phyloP scores from a whole-genome alignment of 1,140 invertebrate genomes.

The Hirudo medicinalis region DNA sequence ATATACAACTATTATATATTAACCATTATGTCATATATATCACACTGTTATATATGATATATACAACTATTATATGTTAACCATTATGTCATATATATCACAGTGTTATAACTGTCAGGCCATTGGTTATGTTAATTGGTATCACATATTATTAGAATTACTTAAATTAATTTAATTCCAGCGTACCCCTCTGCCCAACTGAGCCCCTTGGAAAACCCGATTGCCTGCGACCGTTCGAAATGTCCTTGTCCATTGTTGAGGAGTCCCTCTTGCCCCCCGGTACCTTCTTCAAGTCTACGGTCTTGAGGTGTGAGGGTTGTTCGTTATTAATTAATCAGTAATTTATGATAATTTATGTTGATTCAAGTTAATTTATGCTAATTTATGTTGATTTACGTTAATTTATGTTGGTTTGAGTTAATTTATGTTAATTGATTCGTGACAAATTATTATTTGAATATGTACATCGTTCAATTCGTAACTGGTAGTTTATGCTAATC shows the following conservation, averaged over 20 bases:
- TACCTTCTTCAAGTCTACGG: slow-evolving; percentile 1
- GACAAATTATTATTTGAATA: background rate
- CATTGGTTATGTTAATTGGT: no score
- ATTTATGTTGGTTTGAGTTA: no score
- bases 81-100: no score
- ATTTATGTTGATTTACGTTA: no score
- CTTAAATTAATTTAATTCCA: background rate
- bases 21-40: no score
- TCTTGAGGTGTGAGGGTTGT: background rate
- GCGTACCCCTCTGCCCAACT: background rate
- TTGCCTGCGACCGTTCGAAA: background rate
- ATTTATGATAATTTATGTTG: background rate
- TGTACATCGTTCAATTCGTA: no score
- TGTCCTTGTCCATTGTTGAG: background rate
- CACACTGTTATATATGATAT: no score
- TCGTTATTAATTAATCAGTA: background rate
- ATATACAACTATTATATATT: no score
- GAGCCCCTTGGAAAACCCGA: background rate
- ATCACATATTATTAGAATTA: no score
- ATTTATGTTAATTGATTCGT: background rate
- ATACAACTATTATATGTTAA: background rate
- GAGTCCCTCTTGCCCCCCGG: background rate
- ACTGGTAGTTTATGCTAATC: background rate
- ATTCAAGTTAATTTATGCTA: no score
- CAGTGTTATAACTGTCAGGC: no score